A percentile compares a stretch with the other conserved stretches of the same genome.
These are phyloP conservation scores for Endotricha flammealis DNA, from an alignment of 2,888 invertebrate genomes.

Conservation along the genomic window DNA sequence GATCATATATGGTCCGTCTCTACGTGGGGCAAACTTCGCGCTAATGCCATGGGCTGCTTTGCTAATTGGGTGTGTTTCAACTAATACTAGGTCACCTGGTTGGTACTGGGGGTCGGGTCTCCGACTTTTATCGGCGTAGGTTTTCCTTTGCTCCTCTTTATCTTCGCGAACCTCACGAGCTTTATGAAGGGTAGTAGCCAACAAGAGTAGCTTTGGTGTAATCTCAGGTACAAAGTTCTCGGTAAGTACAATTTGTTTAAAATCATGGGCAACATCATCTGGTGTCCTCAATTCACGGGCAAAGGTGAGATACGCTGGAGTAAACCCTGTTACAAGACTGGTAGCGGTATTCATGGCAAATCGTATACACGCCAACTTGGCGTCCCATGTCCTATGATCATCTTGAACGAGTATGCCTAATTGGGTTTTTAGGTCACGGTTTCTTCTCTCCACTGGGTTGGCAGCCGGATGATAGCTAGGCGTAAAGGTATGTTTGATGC, in stretches of 20 bases:
- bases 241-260: constrained; percentile 10
- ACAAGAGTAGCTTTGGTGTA: constrained; percentile 14
- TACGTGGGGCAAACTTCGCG: constrained; percentile 7
- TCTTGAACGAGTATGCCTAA: constrained; percentile 14
- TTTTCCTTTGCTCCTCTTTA: constrained; percentile 10
- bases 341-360: constrained; percentile 17
- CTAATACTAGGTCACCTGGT: constrained; percentile 12
- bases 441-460: constrained; percentile 35
- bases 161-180: constrained; percentile 11
- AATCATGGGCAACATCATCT: constrained; percentile 30
- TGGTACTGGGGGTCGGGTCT: constrained; percentile 5
- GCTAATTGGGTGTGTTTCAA: constrained; percentile 6
- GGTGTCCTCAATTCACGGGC: constrained; percentile 37
- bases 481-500: constrained; percentile 26
- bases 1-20: constrained; percentile 12
- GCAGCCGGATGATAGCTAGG: constrained; percentile 32
- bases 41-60: constrained; percentile 4
- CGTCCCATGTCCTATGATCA: constrained; percentile 23
- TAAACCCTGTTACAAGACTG: constrained; percentile 21
- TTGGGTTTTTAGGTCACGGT: not conserved
- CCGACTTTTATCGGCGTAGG: constrained; percentile 4
- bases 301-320: constrained; percentile 36
- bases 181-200: constrained; percentile 7
- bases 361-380: constrained; percentile 13
- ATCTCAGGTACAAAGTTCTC: constrained; percentile 33